Evolutionary conservation across 2,797 vertebrate species (phyloP).

Genomic region (Rhinoraja longicauda): DNA sequence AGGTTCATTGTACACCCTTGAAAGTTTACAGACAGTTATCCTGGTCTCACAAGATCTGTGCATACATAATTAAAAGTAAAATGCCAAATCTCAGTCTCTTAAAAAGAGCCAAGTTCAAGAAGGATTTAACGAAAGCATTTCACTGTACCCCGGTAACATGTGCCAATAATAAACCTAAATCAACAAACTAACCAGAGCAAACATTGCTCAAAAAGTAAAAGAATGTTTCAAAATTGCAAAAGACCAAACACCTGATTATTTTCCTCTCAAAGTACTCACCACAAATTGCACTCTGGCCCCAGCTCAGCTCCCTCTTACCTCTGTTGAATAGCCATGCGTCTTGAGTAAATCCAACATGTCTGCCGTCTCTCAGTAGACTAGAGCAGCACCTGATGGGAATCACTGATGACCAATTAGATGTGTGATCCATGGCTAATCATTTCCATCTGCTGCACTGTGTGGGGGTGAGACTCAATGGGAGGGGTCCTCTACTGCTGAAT

Average conservation of each 20-base stretch:
- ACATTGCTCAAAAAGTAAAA: neutral
- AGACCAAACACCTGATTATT: neutral
- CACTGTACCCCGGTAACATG: no score
- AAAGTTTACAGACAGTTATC: neutral
- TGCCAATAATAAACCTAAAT: no score
- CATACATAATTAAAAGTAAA: constrained; percentile 9
- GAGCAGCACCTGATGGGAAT: no score
- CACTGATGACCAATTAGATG: neutral
- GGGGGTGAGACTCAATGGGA: neutral
- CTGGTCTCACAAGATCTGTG: neutral
- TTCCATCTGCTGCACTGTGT: neutral
- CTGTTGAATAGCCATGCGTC: neutral
- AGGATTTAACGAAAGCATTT: neutral
- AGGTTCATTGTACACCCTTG: neutral
- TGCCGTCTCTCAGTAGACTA: neutral
- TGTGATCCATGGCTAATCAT: neutral
- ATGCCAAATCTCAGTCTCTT: neutral
- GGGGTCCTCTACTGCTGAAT: neutral
- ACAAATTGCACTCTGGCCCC: neutral
- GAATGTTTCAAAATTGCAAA: neutral
- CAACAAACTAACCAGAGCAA: neutral
- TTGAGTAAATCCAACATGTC: neutral
- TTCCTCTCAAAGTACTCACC: neutral
- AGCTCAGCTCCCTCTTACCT: neutral
- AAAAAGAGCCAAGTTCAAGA: neutral